phyloP scores from a whole-genome alignment of 2,888 invertebrate species.

The Listrodromus nycthemerus region DNA sequence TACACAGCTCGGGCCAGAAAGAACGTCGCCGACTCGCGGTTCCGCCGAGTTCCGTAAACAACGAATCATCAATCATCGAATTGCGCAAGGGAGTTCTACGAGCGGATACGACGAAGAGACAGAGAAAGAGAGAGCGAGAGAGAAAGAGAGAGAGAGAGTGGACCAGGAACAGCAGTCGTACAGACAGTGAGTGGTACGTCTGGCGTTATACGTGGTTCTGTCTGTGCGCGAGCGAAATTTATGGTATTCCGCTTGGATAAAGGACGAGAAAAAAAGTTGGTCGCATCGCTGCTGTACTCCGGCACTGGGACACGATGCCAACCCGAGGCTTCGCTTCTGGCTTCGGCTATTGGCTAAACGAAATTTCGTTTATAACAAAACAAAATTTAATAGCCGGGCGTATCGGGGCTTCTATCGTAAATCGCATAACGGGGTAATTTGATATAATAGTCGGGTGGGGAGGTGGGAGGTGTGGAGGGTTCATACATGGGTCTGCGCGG shows the following conservation, averaged over 20 bases:
- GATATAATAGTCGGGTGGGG: slow-evolving; percentile 18
- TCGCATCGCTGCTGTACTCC: slow-evolving; percentile 22
- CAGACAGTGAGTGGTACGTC: slow-evolving; percentile 30
- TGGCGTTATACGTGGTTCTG: slow-evolving; percentile 43
- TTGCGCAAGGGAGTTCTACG: slow-evolving; percentile 67
- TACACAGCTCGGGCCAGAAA: not conserved
- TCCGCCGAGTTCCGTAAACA: slow-evolving; percentile 70
- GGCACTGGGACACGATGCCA: slow-evolving; percentile 6
- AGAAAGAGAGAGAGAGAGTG: not conserved
- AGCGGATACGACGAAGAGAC: not conserved
- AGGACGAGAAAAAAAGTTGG: slow-evolving; percentile 26
- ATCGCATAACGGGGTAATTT: slow-evolving; percentile 33
- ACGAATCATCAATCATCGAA: slow-evolving; percentile 74
- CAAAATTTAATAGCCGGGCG: slow-evolving; percentile 6
- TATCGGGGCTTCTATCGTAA: not conserved
- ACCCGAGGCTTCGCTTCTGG: not conserved
- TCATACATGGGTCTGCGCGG: not conserved
- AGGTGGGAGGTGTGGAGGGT: not conserved
- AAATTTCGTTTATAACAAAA: slow-evolving; percentile 27
- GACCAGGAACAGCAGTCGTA: slow-evolving; percentile 7
- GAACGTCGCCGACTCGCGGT: slow-evolving; percentile 19
- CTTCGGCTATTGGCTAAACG: slow-evolving; percentile 7
- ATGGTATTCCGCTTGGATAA: slow-evolving; percentile 37
- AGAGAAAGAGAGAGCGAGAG: too few species aligned
- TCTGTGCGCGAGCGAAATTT: slow-evolving; percentile 48